phyloP scores from a whole-genome alignment of 2,888 invertebrate genomes.

The Chrysodeixis includens region DNA sequence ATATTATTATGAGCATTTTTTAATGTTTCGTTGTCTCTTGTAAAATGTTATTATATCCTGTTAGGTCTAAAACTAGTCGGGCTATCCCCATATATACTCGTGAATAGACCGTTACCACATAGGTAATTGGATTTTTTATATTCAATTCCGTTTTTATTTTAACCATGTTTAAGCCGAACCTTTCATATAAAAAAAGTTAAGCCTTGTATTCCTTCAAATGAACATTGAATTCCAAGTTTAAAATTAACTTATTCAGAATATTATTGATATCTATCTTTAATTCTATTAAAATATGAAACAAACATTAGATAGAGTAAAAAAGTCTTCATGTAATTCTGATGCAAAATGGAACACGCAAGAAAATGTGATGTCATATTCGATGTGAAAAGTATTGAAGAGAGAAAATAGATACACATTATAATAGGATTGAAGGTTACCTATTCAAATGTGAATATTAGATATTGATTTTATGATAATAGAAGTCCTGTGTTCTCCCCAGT shows the following conservation, averaged over 20 bases:
- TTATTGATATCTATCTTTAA: conserved; percentile 6
- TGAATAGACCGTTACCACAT: too few relatives aligned
- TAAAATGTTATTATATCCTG: too few relatives aligned
- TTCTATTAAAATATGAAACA: conserved; percentile 23
- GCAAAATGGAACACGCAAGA: conserved; percentile 46
- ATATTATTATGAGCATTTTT: too few relatives aligned
- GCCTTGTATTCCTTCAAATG: background rate
- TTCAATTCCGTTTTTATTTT: too few relatives aligned
- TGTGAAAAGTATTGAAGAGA: conserved; percentile 65
- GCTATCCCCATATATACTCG: too few relatives aligned
- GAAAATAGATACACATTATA: conserved; percentile 54
- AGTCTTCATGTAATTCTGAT: conserved; percentile 39
- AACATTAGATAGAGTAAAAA: conserved; percentile 31
- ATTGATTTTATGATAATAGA: conserved; percentile 72
- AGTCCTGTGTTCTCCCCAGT: conserved; percentile 31
- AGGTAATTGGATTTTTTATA: too few relatives aligned
- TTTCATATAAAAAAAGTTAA: too few relatives aligned
- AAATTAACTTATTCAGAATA: background rate
- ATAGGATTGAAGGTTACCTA: conserved; percentile 41
- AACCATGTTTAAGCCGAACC: too few relatives aligned
- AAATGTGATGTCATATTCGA: conserved; percentile 67
- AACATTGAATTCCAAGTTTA: background rate
- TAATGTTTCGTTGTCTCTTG: too few relatives aligned
- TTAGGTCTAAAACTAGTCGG: too few relatives aligned
- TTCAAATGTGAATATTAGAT: conserved; percentile 69